Percentiles rank a stretch among this genome's conserved stretches.
Conservation (phyloP, 1,140 invertebrate genomes). For the Drosophila nikananu region DNA sequence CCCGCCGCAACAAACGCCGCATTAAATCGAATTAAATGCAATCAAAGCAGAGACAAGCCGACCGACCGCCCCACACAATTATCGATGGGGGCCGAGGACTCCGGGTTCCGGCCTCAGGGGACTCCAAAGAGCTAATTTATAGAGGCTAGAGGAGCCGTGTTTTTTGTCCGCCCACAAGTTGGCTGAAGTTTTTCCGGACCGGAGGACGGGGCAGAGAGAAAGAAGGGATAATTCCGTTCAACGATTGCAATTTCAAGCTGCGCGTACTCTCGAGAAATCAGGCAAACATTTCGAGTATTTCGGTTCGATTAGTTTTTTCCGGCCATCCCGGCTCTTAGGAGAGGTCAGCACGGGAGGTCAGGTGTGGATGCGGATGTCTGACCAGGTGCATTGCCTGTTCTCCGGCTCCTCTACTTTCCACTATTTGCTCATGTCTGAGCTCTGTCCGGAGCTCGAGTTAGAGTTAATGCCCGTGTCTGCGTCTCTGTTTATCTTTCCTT, state of each 20-base stretch:
- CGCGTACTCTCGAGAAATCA: constrained; percentile 78
- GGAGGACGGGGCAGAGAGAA: constrained; percentile 10
- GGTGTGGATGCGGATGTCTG: constrained; percentile 25
- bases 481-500: constrained; percentile 65
- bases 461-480: constrained; percentile 53
- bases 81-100: constrained; percentile 23
- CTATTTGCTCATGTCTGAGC: constrained; percentile 51
- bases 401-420: constrained; percentile 1
- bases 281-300: constrained; percentile 73
- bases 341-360: constrained; percentile 28
- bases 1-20: constrained; percentile 10
- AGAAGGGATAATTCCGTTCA: constrained; percentile 56
- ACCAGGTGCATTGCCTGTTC: constrained; percentile 52
- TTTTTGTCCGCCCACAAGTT: constrained; percentile 35
- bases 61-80: constrained; percentile 42
- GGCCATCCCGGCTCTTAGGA: constrained; percentile 29
- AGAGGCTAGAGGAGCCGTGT: constrained; percentile 44
- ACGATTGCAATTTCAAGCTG: constrained; percentile 70
- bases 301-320: constrained; percentile 74
- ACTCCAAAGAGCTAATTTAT: constrained; percentile 72
- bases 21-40: constrained; percentile 60
- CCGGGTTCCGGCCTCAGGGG: not conserved
- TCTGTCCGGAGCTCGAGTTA: constrained; percentile 25
- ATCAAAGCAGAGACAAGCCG: constrained; percentile 43
- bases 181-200: constrained; percentile 44